Base-by-base conservation (phyloP, 2,888 invertebrate genomes). In the Chymomyza procnemis region DNA sequence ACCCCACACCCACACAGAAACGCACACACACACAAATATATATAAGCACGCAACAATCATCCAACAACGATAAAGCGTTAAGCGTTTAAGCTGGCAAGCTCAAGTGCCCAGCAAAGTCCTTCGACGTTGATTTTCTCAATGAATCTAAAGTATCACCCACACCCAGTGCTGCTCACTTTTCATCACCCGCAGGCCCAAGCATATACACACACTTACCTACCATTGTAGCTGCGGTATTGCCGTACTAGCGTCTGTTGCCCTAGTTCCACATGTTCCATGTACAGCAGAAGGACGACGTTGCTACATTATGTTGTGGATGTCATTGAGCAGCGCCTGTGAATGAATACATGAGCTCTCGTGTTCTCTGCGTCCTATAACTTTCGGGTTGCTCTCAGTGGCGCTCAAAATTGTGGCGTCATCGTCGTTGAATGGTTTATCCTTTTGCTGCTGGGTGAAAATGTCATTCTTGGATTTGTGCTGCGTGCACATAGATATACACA, bases 281-380 rank as follows among this genome's bases (percentile, higher is more conserved):
- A 18, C 69, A n/a, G 22, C 54, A 48, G 59, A 55, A 55, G 58
- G 56, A 70, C 71, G n/a, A n/a, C n/a, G n/a, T n/a, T n/a, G 62
- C 58, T 71, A 71, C 67, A 63, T 74, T 22, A 4, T 19, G 52
- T 56, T 19, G 77, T 82, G 84, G 81, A 86, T 68, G 67, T 65
- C 77, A 80, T 84, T 75, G 54, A 19, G 41, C 34, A 54, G 77
- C 41, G 73, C 80, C 86, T 83, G 86, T 83, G 87, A 83, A 83
- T 83, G 83, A 87, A 83, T 69, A 73, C 84, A 22, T 22, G 19
- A 54, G 18, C 60, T 22, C 21, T 54, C 47, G 4, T 12, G 55
- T 47, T 14, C 47, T n/a, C 19, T 26, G 34, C 57, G 30, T 21
- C 21, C 21, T 71, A 54, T 59, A 30, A 16, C 63, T 50, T 50